These are phyloP conservation scores for Muricea muricata DNA, from an alignment of 92 coral and sea anemone species.

Conservation along the genomic window DNA sequence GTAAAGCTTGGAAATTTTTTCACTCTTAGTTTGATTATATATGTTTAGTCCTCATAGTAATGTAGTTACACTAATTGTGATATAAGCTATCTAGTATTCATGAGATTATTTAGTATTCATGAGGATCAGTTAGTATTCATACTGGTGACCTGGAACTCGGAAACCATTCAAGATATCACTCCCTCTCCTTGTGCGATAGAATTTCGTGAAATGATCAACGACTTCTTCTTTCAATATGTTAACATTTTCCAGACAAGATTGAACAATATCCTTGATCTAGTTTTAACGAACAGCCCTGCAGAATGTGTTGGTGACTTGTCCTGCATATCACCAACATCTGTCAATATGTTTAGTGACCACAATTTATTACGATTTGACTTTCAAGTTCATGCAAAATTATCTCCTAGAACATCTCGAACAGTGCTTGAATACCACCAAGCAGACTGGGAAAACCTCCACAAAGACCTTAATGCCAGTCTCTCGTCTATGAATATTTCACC, in stretches of 20 bases:
- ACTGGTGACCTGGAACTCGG: conserved; percentile 33
- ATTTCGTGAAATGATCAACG: not conserved
- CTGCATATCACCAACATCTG: not conserved
- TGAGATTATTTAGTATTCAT: no score
- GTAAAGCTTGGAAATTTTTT: no score
- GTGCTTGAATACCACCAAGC: not conserved
- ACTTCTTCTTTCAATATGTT: not conserved
- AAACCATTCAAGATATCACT: conserved; percentile 2
- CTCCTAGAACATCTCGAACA: not conserved
- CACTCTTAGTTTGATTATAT: no score
- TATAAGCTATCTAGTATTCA: no score
- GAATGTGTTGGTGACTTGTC: conserved; percentile 2
- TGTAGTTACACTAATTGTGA: no score
- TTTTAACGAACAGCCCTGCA: conserved; percentile 28
- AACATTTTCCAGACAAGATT: not conserved
- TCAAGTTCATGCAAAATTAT: not conserved
- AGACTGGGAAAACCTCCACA: not conserved
- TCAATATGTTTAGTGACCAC: conserved; percentile 18
- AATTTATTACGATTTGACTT: not conserved
- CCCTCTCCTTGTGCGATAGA: not conserved
- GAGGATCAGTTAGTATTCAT: no score
- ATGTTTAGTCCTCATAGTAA: no score
- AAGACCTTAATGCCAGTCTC: not conserved
- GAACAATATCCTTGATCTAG: conserved; percentile 1
- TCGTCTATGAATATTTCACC: not conserved